These are phyloP conservation scores for Cyprinodon variegatus DNA, from an alignment of 2,113 vertebrate genomes.

Conservation along the genomic window DNA sequence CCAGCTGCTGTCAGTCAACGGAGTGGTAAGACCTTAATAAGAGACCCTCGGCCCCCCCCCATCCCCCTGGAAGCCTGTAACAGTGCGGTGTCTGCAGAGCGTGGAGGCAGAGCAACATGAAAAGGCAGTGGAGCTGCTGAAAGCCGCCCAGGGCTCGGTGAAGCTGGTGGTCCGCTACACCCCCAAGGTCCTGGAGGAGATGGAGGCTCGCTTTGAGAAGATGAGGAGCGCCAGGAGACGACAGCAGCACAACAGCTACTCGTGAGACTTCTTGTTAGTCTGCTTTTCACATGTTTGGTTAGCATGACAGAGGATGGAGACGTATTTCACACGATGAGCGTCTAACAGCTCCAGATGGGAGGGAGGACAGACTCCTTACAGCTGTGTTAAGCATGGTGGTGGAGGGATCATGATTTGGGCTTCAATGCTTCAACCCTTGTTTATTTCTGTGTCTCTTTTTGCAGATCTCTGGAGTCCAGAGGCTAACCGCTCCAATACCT, in stretches of 20 bases:
- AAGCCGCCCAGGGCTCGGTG: conserved; percentile 89
- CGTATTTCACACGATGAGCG: not conserved
- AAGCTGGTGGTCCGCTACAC: conserved; percentile 93
- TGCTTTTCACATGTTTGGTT: not conserved
- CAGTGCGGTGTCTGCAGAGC: conserved; percentile 73
- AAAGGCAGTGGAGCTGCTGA: conserved; percentile 91
- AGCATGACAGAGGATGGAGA: not conserved
- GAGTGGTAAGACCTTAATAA: conserved; percentile 84
- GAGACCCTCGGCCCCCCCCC: not conserved
- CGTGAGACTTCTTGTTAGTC: conserved; percentile 77
- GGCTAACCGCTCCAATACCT: conserved; percentile 56
- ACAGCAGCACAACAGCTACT: conserved; percentile 92
- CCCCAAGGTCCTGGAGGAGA: conserved; percentile 91
- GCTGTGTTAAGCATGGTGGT: not conserved
- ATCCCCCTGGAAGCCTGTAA: not conserved
- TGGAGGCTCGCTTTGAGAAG: conserved; percentile 95
- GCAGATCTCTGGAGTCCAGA: conserved; percentile 81
- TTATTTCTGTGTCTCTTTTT: not conserved
- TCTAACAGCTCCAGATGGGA: not conserved
- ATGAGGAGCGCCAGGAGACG: conserved; percentile 89
- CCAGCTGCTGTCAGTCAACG: conserved; percentile 92
- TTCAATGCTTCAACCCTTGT: not conserved
- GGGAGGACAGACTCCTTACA: not conserved
- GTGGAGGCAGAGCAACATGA: conserved; percentile 93
- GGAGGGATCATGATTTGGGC: not conserved